A percentile compares a stretch with the other conserved stretches of the same genome.
These are phyloP conservation scores for Xenopus tropicalis DNA, from an alignment of 2,113 vertebrate species.

Conservation along the genomic window UCB_Xtro_10.0 CM004443.2:160011001-160011500, in stretches of 20 bases:
- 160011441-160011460: background rate
- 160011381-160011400: too few relatives aligned
- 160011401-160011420: too few relatives aligned
- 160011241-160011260: slow-evolving; percentile 22
- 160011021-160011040: slow-evolving; percentile 26
- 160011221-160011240: slow-evolving; percentile 20
- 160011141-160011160: slow-evolving; percentile 40
- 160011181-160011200: slow-evolving; percentile 25
- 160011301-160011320: too few relatives aligned
- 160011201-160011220: slow-evolving; percentile 30
- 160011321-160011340: too few relatives aligned
- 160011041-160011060: slow-evolving; percentile 26
- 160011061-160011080: slow-evolving; percentile 39
- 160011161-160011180: slow-evolving; percentile 42
- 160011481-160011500: too few relatives aligned
- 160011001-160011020: slow-evolving; percentile 37
- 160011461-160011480: background rate
- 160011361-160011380: too few relatives aligned
- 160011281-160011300: too few relatives aligned
- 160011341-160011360: too few relatives aligned
- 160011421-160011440: too few relatives aligned
- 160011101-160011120: slow-evolving; percentile 43
- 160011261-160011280: too few relatives aligned
- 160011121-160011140: slow-evolving; percentile 40
- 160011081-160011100: slow-evolving; percentile 43